phyloP scores from a whole-genome alignment of 2,888 invertebrate species.

The Peribatodes rhomboidaria region DNA sequence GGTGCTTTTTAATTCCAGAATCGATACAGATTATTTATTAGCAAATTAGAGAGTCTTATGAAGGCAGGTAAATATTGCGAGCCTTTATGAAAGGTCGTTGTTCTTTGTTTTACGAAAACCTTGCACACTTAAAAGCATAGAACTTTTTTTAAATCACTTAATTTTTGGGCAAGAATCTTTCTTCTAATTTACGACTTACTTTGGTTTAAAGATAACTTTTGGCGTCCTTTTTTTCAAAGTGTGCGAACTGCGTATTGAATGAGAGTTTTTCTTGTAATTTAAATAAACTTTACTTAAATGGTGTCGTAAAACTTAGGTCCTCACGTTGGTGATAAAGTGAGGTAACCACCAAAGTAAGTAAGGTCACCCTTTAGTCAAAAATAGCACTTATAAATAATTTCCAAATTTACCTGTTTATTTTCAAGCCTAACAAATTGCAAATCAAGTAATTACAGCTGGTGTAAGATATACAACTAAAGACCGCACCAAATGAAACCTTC shows the following conservation, averaged over 20 bases:
- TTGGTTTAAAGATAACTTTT: no score
- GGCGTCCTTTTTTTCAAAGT: no score
- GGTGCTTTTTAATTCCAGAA: conserved; percentile 24
- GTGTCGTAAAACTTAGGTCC: no score
- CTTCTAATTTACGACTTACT: no score
- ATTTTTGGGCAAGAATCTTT: no score
- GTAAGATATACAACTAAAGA: neutral
- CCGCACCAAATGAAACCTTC: conserved; percentile 21
- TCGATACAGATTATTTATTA: conserved; percentile 35
- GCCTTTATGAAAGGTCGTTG: conserved; percentile 6
- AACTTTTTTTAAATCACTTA: neutral
- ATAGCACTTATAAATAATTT: no score
- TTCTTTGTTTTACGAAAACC: neutral
- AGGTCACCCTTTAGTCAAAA: no score
- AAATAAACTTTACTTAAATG: neutral
- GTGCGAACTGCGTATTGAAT: no score
- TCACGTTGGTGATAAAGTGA: no score
- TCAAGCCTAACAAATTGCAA: neutral
- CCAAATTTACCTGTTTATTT: neutral
- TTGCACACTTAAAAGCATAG: neutral
- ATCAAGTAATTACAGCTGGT: neutral
- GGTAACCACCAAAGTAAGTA: no score
- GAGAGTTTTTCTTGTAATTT: neutral
- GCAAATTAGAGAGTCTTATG: conserved; percentile 30
- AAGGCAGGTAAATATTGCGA: neutral